Base-by-base conservation (phyloP, 2,797 vertebrate genomes). In the Tarsius wallacei region DNA sequence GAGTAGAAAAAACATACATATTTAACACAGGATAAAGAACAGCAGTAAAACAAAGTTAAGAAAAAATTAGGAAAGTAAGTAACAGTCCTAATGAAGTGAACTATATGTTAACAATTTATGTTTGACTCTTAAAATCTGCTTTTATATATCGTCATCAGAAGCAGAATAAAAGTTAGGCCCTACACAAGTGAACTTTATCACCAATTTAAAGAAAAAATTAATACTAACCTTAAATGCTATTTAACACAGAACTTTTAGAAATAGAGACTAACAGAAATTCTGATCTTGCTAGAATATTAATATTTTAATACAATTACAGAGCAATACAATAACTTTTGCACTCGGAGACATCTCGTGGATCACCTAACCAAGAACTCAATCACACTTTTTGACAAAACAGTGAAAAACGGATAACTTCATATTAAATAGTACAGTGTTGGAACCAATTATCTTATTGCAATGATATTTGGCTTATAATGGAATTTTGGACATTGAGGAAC, bases 131-230 rank as follows among this genome's bases (percentile, higher is more conserved):
- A 61, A 87, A 31, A 28, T 16, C 82, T 88, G 64, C 33, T 63
- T 73, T 77, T 51, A 68, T 3, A 24, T 16, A 42, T 53, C 31
- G 74, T 26, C 57, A 55, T 2, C 16, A 89, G n/a, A 59, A 42
- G 33, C 0, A 87, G 47, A 66, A 63, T 42, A 74, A 82, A 74
- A 55, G 10, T 70, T 5, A 70, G 53, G 28, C n/a, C 12, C 42
- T 66, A 93, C 3, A 81, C 5, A 64, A 36, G n/a, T 78, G 47
- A 93, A 93, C 15, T 36, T 74, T n/a, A 84, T 22, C 57, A 95
- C 5, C 66, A 68, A 57, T 53, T 64, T 80, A 78, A 85, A 94
- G 55, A 88, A 31, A 73, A 96, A 83, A 87, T 61, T 36, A 80
- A 76, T 15, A 51, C 22, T 63, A 55, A 63, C 63, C 28, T 81